These are phyloP conservation scores for Lepidochrysops patricia DNA, from an alignment of 2,888 invertebrate species.

Conservation along the genomic window DNA sequence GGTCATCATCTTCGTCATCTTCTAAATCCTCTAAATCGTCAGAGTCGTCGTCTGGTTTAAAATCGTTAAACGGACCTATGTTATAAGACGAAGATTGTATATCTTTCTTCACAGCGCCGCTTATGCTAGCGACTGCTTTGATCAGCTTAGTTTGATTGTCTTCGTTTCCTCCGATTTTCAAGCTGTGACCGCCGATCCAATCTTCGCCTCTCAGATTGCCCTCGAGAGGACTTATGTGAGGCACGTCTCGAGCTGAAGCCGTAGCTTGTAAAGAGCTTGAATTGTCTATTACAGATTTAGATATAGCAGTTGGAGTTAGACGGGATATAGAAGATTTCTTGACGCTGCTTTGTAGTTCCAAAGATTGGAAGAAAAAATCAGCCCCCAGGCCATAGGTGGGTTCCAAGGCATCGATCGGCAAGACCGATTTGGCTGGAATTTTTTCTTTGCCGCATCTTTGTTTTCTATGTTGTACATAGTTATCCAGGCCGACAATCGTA, in stretches of 20 bases:
- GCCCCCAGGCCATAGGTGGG: conserved; percentile 79
- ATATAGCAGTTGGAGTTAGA: conserved; percentile 56
- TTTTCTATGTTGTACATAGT: conserved; percentile 89
- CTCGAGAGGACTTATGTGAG: conserved; percentile 57
- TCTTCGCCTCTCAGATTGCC: conserved; percentile 70
- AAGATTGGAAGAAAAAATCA: conserved; percentile 89
- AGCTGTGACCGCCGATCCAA: conserved; percentile 76
- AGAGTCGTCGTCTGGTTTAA: conserved; percentile 60
- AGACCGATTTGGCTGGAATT: conserved; percentile 38
- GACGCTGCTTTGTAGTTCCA: conserved; percentile 84
- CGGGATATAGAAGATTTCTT: conserved; percentile 73
- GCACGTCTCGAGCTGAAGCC: conserved; percentile 49
- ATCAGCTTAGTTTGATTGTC: conserved; percentile 77
- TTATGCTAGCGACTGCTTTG: conserved; percentile 78
- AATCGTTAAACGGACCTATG: conserved; percentile 54
- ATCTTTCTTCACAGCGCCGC: conserved; percentile 72
- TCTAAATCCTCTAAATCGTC: conserved; percentile 76
- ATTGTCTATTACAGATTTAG: conserved; percentile 43
- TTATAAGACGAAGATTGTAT: conserved; percentile 48
- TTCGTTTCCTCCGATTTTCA: conserved; percentile 69
- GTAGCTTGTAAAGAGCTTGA: conserved; percentile 43
- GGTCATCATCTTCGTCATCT: conserved; percentile 74
- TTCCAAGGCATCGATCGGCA: conserved; percentile 55
- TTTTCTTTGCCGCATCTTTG: conserved; percentile 75
- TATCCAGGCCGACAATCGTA: conserved; percentile 88